Evolutionary conservation across 2,888 invertebrate genomes (phyloP).

Genomic region (Drosophila algonquin): DNA sequence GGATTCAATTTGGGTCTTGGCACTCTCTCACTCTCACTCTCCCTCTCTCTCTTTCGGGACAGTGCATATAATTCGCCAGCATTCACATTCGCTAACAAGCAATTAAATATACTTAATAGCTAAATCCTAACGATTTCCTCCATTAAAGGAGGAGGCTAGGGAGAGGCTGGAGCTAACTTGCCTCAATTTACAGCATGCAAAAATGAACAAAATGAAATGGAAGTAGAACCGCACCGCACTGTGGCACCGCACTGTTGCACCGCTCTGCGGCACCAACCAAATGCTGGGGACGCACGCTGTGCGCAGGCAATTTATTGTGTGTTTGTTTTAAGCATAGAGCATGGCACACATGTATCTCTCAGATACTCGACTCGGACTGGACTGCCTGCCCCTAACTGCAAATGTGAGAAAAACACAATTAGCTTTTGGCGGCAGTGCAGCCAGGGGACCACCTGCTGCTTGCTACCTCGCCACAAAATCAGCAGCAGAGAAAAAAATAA

Average conservation of each 20-base stretch:
- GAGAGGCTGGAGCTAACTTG: constrained; percentile 47
- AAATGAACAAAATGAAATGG: constrained; percentile 58
- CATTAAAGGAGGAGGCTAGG: constrained; percentile 49
- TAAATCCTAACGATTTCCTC: constrained; percentile 64
- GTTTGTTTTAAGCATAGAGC: constrained; percentile 72
- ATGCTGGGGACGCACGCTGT: constrained; percentile 66
- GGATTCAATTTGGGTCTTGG: constrained; percentile 30
- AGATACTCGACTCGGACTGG: constrained; percentile 36
- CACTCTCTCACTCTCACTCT: constrained; percentile 24
- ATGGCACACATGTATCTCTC: constrained; percentile 61
- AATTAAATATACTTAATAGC: constrained; percentile 67
- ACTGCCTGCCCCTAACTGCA: constrained; percentile 65
- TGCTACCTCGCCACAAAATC: constrained; percentile 49
- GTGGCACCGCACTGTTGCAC: constrained; percentile 25
- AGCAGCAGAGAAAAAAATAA: constrained; percentile 14
- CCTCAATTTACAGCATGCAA: constrained; percentile 77
- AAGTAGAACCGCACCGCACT: constrained; percentile 61
- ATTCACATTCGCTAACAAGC: constrained; percentile 48
- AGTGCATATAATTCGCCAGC: constrained; percentile 30
- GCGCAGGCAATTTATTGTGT: constrained; percentile 77
- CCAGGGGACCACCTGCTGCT: constrained; percentile 72
- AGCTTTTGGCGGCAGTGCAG: constrained; percentile 76
- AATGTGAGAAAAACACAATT: constrained; percentile 80
- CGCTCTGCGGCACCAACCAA: constrained; percentile 10
- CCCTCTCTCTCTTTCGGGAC: constrained; percentile 1